These are phyloP conservation scores for Chrosomus eos DNA, from an alignment of 2,797 vertebrate genomes.

Conservation along the genomic window DNA sequence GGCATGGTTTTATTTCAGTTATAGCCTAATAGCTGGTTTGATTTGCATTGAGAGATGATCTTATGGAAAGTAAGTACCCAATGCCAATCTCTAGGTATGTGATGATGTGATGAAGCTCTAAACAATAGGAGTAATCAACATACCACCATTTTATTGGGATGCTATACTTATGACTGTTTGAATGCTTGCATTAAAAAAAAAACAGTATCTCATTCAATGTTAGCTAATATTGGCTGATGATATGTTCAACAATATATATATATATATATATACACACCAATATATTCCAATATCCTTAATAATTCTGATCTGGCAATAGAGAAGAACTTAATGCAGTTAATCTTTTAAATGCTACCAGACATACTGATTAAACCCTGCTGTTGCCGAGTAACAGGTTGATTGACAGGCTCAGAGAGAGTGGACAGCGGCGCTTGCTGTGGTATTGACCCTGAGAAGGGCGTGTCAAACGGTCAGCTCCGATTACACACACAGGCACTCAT, in stretches of 20 bases:
- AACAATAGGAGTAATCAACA: neutral
- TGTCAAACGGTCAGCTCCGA: conserved; percentile 63
- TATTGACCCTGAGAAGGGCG: conserved; percentile 66
- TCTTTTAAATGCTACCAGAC: conserved; percentile 35
- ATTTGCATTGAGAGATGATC: no score
- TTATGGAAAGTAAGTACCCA: no score
- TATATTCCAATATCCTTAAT: neutral
- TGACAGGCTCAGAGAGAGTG: conserved; percentile 62
- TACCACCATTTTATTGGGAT: neutral
- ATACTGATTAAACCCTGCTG: conserved; percentile 50
- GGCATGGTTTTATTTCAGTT: no score
- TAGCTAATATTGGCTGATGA: neutral
- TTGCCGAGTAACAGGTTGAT: conserved; percentile 61
- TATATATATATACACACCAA: no score
- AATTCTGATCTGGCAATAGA: neutral
- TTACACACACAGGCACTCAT: conserved; percentile 64
- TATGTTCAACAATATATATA: neutral
- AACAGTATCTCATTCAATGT: neutral
- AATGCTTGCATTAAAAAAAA: neutral
- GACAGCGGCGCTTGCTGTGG: conserved; percentile 60
- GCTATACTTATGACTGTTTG: neutral
- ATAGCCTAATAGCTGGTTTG: no score
- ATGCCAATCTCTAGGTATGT: no score
- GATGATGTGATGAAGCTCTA: no score
- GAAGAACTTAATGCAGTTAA: neutral